These are phyloP conservation scores for Poeciliopsis retropinna DNA, from an alignment of 2,113 vertebrate genomes.

Conservation along the genomic window DNA sequence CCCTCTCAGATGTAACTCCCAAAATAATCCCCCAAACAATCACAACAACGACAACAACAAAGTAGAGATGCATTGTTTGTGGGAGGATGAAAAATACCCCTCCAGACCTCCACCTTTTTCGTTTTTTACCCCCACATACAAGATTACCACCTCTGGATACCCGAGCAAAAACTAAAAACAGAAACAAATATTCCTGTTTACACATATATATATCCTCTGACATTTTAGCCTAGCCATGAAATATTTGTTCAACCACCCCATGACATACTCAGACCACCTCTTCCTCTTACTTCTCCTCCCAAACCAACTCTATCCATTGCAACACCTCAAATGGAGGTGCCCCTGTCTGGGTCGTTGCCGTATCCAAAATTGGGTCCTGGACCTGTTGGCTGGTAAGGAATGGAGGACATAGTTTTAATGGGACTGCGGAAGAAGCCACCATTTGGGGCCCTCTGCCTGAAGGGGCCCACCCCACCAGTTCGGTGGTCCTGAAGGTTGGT, in stretches of 20 bases:
- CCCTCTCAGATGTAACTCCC: conserved; percentile 60
- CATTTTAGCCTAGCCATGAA: conserved; percentile 36
- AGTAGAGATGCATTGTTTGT: conserved; percentile 66
- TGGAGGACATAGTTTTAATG: conserved; percentile 99
- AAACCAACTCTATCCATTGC: conserved; percentile 43
- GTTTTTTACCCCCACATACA: conserved; percentile 37
- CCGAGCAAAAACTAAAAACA: conserved; percentile 68
- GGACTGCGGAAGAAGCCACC: conserved; percentile 99
- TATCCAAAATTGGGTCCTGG: conserved; percentile 97
- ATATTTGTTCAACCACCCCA: conserved; percentile 44
- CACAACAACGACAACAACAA: conserved; percentile 78
- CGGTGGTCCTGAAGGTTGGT: conserved; percentile 91
- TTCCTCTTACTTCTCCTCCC: conserved; percentile 23
- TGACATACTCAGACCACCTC: conserved; percentile 25
- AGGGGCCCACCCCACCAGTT: conserved; percentile 89
- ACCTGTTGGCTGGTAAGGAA: conserved; percentile 95
- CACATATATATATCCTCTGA: conserved; percentile 66
- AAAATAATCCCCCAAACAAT: conserved; percentile 71
- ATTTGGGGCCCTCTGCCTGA: conserved; percentile 97
- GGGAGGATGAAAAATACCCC: conserved; percentile 47
- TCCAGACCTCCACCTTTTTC: conserved; percentile 42
- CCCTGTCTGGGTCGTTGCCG: conserved; percentile 95
- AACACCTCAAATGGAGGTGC: conserved; percentile 93
- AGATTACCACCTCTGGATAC: conserved; percentile 46
- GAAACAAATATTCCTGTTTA: conserved; percentile 78